phyloP scores from a whole-genome alignment of 2,888 invertebrate species.

The Sinentomon sp. region DNA sequence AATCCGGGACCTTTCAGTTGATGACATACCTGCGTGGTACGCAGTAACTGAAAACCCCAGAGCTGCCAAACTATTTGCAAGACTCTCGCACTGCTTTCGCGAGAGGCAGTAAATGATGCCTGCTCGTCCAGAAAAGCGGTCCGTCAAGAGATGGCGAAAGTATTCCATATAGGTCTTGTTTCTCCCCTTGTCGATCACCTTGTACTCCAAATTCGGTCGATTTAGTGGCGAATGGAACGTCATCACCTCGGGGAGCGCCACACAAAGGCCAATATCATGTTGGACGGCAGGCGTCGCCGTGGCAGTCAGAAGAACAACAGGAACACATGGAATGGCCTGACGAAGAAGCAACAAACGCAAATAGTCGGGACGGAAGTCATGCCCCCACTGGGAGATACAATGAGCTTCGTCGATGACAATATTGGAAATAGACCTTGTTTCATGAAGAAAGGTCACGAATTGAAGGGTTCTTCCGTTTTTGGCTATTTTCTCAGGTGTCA shows the following conservation, averaged over 20 bases:
- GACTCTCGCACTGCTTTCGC: too few relatives aligned
- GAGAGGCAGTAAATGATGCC: too few relatives aligned
- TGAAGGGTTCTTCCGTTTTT: constrained; percentile 14
- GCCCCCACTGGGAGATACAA: constrained; percentile 27
- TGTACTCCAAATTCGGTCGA: constrained; percentile 24
- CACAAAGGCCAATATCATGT: constrained; percentile 22
- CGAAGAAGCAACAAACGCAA: constrained; percentile 10
- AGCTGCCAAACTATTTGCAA: too few relatives aligned
- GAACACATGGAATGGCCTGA: constrained; percentile 19
- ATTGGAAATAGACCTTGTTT: constrained; percentile 19
- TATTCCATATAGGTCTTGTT: too few relatives aligned
- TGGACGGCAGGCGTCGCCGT: constrained; percentile 25
- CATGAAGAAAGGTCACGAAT: constrained; percentile 14
- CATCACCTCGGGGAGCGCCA: constrained; percentile 18
- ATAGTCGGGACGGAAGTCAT: constrained; percentile 25
- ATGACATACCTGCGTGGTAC: too few relatives aligned
- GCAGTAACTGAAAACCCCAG: too few relatives aligned
- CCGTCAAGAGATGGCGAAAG: too few relatives aligned
- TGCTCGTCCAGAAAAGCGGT: too few relatives aligned
- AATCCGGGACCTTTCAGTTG: too few relatives aligned
- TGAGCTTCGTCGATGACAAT: constrained; percentile 27
- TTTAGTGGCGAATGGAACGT: constrained; percentile 22
- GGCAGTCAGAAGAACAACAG: constrained; percentile 26
- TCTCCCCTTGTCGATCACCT: too few relatives aligned
- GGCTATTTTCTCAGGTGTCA: constrained; percentile 21